Evolutionary conservation across 2,113 vertebrate genomes (phyloP), one percentile per base, ranked within the genome.

Genomic region (Grallaria varia): DNA sequence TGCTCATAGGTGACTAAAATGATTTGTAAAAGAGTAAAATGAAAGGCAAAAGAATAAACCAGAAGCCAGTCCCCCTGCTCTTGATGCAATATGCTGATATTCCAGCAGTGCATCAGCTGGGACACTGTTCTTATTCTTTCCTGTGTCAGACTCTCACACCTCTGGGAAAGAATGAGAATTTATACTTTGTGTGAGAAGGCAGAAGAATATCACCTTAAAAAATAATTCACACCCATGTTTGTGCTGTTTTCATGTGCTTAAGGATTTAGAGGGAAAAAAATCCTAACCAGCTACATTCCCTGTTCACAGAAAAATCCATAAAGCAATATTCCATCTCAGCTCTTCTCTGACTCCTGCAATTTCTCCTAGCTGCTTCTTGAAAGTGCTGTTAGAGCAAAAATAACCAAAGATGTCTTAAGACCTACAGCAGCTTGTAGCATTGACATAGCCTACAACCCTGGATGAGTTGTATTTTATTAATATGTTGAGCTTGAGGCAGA

Each of bases 391-490:
- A 68, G 62, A 82, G 75, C 77, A 95, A 81, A 94, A 93, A 71
- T 79, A 91, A 59, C n/a, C 28, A 45, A 89, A 80, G 59, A 58
- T 86, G 6, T 81, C 72, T 84, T 37, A 45, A 93, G 33, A 76
- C 42, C 50, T 86, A 53, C 8, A 74, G 67, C 42, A 31, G 42
- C 60, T 96, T 94, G 52, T 84, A 91, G 52, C 49, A 55, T 25
- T 92, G 71, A 67, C 63, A 63, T 71, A 94, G 89, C 64, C 49
- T 81, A 86, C 68, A 77, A 93, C 68, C 52, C 62, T 58, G 24
- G 45, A 81, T 72, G 59, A 75, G 39, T 67, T 87, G 45, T 87
- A n/a, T 94, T 93, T 95, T 93, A 75, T 93, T 77, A 90, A 66
- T 69, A 64, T 14, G 24, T 45, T 59, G 86, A 73, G 87, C 93